Conservation (phyloP, 2,113 vertebrate species). For the Hassar affinis region DNA sequence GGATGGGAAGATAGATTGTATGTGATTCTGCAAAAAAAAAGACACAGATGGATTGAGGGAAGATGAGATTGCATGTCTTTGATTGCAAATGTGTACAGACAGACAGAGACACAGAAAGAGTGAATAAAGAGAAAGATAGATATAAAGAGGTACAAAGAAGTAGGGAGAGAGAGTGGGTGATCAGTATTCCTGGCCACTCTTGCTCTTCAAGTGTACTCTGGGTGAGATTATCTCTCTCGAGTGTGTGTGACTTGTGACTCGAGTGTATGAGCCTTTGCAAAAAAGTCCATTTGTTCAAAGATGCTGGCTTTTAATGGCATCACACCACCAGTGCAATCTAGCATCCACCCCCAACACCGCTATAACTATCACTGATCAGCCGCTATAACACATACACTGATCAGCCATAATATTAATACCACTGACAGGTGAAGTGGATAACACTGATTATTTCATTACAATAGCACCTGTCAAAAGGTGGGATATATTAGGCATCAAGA, state of each 20-base stretch:
- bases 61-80: conserved; percentile 5
- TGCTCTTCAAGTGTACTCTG: conserved; percentile 31
- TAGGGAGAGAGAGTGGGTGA: conserved; percentile 17
- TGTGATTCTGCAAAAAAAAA: conserved; percentile 6
- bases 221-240: conserved; percentile 34
- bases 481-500: no score
- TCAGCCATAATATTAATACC: no score
- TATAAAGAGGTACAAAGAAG: background rate
- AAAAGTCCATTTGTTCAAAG: conserved; percentile 27
- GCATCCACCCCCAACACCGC: background rate
- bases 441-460: no score
- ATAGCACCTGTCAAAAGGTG: no score
- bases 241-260: conserved; percentile 28
- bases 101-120: background rate
- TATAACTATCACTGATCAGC: background rate
- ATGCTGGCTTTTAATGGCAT: conserved; percentile 15
- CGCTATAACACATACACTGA: background rate
- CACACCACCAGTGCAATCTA: conserved; percentile 32
- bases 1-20: background rate
- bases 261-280: background rate
- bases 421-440: no score
- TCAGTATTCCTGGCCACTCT: conserved; percentile 32
- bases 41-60: background rate
- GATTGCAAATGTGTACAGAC: background rate
- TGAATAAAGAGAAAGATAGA: conserved; percentile 4